Evolutionary conservation across 2,113 vertebrate genomes (phyloP).

Genomic region (Osmerus eperlanus): DNA sequence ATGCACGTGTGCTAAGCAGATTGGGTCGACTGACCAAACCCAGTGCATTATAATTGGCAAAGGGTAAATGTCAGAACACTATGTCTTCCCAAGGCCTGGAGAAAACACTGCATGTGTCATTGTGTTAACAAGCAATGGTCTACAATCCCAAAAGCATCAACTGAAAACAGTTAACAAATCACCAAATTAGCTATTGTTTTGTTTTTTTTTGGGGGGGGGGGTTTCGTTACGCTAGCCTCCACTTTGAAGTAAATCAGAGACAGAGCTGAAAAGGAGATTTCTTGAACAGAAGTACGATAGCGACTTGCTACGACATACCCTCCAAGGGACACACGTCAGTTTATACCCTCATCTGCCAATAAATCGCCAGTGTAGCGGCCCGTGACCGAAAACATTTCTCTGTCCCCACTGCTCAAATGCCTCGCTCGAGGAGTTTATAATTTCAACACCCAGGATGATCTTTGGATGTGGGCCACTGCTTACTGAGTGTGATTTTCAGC

Average conservation of each 20-base stretch:
- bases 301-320: slow-evolving; percentile 19
- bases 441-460: slow-evolving; percentile 47
- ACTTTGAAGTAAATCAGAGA: neutral
- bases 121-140: neutral
- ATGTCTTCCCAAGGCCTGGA: neutral
- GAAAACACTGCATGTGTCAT: neutral
- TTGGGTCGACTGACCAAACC: no score
- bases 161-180: neutral
- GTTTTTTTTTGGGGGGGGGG: neutral
- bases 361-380: slow-evolving; percentile 11
- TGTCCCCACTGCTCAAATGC: slow-evolving; percentile 30
- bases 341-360: slow-evolving; percentile 11
- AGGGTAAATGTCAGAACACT: neutral
- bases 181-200: neutral
- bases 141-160: neutral
- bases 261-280: neutral
- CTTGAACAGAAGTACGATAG: slow-evolving; percentile 20
- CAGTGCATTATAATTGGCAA: no score
- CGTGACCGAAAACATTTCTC: slow-evolving; percentile 25
- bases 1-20: no score
- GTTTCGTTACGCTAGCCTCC: neutral
- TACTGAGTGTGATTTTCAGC: slow-evolving; percentile 46
- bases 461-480: slow-evolving; percentile 48
- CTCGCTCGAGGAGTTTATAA: slow-evolving; percentile 51
- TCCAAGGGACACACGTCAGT: slow-evolving; percentile 15